Base-by-base conservation (phyloP, 1,140 invertebrate species). In the Halyomorpha halys region DNA sequence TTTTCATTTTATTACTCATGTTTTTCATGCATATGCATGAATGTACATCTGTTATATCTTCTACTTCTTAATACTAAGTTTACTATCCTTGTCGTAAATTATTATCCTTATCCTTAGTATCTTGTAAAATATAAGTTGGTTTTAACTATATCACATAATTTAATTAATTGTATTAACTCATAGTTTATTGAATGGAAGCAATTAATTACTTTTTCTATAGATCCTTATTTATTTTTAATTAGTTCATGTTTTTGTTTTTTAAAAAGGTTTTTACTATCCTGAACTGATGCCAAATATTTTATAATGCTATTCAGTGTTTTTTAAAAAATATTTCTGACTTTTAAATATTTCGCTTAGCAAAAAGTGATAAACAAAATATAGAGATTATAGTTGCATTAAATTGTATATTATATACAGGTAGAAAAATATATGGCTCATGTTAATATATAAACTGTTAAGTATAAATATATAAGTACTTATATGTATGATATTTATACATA, bases 341-440 rank as follows among this genome's bases (percentile, higher is more conserved):
- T 25, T 23, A 21, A 56, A 56, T 56, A 23, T 25, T 21, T 56
- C 23, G 53, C 53, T 56, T 56, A 6, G 23, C 53, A 56, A 56
- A 56, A 56, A 56, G 53, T 56, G 53, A 56, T 56, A 56, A 56
- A 39, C 13, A 39, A 39, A 23, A 23, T 49, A 56, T 56, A 56
- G 53, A 25, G 21, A 56, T 27, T 18, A 49, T 49, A 49, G 47
- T 49, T 49, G 47, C 47, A 18, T 49, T 49, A 49, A 49, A 49
- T 19, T 49, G 47, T 49, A 49, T 49, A 49, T 19, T 49, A 49
- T 49, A 49, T 49, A 49, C 21, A 18, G 47, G 47, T 49, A 49
- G 47, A 19, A 49, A 19, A 49, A 49, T 39, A 49, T 49, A 49
- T 49, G 47, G 47, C 47, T 49, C 47, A 49, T 49, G 47, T 49